Base-by-base conservation (phyloP, 2,888 invertebrate genomes). In the Andrena camellia region DNA sequence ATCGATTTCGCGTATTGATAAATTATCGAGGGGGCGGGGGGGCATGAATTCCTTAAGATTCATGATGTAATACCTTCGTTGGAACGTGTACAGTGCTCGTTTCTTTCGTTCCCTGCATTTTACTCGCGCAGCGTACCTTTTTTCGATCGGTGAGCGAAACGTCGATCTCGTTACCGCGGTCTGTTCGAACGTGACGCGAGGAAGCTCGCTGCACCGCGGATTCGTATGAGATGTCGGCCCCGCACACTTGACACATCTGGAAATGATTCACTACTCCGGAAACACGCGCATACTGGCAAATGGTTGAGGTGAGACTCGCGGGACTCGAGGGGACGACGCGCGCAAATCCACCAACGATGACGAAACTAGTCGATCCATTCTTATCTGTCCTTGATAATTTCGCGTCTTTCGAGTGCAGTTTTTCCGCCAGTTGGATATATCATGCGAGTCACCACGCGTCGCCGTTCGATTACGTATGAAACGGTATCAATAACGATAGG, bases 311-410 rank as follows among this genome's bases (percentile, higher is more conserved):
- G 33, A 81, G 71, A 74, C 42, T 42, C 42, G 42, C 42, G 42
- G 4, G 78, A 68, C 84, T 77, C 77, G 70, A 69, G 69, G 69
- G 42, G 42, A 42, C 77, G 79, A 77, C 88, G 70, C 82, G 78
- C 85, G 86, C 86, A 85, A 83, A 86, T 79, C 83, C 86, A 81
- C 64, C 64, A 72, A 59, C 35, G 83, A 72, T 93, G 91, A 92
- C 90, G 92, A 93, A 92, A 92, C 64, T 72, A 64, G 74, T 85
- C 75, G 89, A 90, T 90, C 92, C 93, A 93, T 93, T 93, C 92
- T 93, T 92, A 90, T 92, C 92, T 90, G 92, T 88, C 92, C 93
- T 93, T 93, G 90, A 71, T 81, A 83, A 71, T 81, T 83, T 85
- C 64, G 52, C 29, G 79, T 73, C 77, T 83, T 82, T 81, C 83